A percentile compares a stretch with the other conserved stretches of the same genome.
These are phyloP conservation scores for Meles meles DNA, from an alignment of 2,113 vertebrate species.

Conservation along the genomic window DNA sequence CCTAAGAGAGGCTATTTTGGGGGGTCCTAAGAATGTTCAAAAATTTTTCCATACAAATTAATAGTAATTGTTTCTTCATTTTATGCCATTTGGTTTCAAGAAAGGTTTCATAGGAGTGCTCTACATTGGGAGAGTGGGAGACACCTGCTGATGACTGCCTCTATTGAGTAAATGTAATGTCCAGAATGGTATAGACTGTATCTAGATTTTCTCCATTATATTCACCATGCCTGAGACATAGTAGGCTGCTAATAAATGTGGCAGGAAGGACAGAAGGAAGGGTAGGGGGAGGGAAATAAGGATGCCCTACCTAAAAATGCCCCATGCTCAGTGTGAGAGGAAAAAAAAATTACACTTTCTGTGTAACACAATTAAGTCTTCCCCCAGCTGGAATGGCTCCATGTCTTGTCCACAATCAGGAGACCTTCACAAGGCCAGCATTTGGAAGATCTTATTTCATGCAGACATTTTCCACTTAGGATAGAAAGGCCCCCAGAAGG, in stretches of 20 bases:
- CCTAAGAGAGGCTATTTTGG: neutral
- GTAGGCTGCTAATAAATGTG: neutral
- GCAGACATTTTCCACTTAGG: neutral
- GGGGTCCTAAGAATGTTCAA: neutral
- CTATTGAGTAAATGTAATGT: neutral
- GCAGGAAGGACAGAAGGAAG: neutral
- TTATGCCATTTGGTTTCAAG: neutral
- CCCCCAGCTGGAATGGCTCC: neutral
- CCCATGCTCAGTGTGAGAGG: neutral
- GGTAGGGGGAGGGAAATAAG: neutral
- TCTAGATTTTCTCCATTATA: neutral
- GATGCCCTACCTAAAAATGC: neutral
- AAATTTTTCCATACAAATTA: neutral
- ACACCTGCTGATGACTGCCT: neutral
- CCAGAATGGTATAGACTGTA: neutral
- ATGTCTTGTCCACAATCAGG: neutral
- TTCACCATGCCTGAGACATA: neutral
- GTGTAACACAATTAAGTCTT: neutral
- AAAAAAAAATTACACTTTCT: neutral
- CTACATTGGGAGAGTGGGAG: neutral
- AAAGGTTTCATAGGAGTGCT: neutral
- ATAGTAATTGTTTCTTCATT: neutral
- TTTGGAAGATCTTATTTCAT: neutral
- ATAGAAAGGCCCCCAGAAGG: neutral
- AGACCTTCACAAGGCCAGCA: neutral